These are phyloP conservation scores for Telmatherina bonti DNA, from an alignment of 2,797 vertebrate genomes.

Conservation along the genomic window DNA sequence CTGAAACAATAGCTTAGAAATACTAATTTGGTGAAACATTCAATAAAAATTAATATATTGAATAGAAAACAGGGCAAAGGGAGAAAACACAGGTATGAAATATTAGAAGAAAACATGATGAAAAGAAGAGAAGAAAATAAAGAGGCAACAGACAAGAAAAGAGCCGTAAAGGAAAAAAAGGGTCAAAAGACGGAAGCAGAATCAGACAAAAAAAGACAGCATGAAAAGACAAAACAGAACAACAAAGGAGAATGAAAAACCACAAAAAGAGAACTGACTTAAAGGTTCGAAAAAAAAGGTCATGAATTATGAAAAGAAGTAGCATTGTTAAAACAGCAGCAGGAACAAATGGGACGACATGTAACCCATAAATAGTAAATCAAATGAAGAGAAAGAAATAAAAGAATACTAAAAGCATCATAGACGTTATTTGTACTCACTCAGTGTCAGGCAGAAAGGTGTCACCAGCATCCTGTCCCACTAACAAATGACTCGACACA, in stretches of 20 bases:
- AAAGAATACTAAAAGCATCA: not conserved
- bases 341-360: too few relatives aligned
- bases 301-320: too few relatives aligned
- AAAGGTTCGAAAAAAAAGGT: not conserved
- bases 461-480: conserved; percentile 55
- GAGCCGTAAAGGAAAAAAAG: not conserved
- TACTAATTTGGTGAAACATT: too few relatives aligned
- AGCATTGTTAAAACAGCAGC: too few relatives aligned
- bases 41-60: not conserved
- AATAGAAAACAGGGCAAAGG: not conserved
- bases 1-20: too few relatives aligned
- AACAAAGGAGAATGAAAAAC: not conserved
- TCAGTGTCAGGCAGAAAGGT: conserved; percentile 47
- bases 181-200: not conserved
- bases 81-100: not conserved
- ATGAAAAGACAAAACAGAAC: not conserved
- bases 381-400: not conserved
- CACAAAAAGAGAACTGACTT: not conserved
- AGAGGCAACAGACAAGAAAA: not conserved
- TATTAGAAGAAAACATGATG: too few relatives aligned
- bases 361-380: not conserved
- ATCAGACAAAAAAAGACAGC: not conserved
- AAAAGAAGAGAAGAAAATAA: too few relatives aligned
- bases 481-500: not conserved
- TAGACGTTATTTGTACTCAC: conserved; percentile 39